phyloP scores from a whole-genome alignment of 2,888 invertebrate species.

The Brenthis daphne region DNA sequence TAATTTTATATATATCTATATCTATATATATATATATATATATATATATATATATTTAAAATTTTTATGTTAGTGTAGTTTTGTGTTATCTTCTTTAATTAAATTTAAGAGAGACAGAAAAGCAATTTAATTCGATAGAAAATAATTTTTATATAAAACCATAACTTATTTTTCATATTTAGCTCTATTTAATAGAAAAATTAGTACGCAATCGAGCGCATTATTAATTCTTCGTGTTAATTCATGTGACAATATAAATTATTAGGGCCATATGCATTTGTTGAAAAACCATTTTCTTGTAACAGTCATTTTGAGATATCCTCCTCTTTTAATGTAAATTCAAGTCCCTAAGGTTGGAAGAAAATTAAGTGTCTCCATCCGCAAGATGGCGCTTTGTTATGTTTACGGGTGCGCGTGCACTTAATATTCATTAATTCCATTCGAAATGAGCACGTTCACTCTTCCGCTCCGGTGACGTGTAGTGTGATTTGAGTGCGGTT shows the following conservation, averaged over 20 bases:
- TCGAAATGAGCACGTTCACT: slow-evolving; percentile 54
- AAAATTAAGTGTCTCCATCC: slow-evolving; percentile 54
- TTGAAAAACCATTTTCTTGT: slow-evolving; percentile 38
- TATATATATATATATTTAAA: no score
- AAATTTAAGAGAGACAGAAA: no score
- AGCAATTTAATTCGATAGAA: no score
- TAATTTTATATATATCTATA: no score
- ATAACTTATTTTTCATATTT: no score
- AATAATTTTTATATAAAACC: no score
- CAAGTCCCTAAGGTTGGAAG: slow-evolving; percentile 42
- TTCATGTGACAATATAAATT: neutral
- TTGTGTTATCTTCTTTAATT: no score
- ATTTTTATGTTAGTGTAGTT: no score
- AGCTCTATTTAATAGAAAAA: no score
- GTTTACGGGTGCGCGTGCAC: slow-evolving; percentile 53
- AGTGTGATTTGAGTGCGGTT: slow-evolving; percentile 53
- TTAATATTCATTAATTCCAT: slow-evolving; percentile 75
- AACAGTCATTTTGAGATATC: slow-evolving; percentile 37
- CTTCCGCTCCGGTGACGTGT: slow-evolving; percentile 57
- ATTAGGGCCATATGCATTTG: slow-evolving; percentile 11
- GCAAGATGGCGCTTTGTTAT: slow-evolving; percentile 50
- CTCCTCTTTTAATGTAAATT: slow-evolving; percentile 37
- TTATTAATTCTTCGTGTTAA: no score
- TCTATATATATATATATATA: no score
- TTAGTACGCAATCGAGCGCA: no score